phyloP scores from a whole-genome alignment of 1,140 invertebrate genomes.

The Linepithema humile region DNA sequence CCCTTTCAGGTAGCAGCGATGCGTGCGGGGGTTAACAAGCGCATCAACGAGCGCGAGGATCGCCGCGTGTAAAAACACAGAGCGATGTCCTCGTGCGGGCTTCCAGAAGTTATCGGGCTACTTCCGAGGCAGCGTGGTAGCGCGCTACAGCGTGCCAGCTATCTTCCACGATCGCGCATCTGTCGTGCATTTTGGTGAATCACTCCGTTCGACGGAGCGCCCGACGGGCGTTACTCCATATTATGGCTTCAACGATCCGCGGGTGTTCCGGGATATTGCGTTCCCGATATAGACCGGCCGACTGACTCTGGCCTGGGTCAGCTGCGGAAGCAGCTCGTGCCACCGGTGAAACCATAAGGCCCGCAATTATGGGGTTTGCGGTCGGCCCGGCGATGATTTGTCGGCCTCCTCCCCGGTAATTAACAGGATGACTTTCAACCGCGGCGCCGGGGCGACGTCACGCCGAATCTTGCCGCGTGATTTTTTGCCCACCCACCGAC shows the following conservation, averaged over 20 bases:
- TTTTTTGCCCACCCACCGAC: slow-evolving; percentile 42
- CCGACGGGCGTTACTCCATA: slow-evolving; percentile 75
- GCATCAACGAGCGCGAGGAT: slow-evolving; percentile 35
- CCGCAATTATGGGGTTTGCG: slow-evolving; percentile 74
- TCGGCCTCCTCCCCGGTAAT: slow-evolving; percentile 62
- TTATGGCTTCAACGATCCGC: slow-evolving; percentile 78
- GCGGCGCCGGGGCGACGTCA: slow-evolving; percentile 10
- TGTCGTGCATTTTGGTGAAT: slow-evolving; percentile 82
- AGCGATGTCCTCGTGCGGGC: slow-evolving; percentile 50
- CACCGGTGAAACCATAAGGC: slow-evolving; percentile 75
- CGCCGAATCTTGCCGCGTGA: slow-evolving; percentile 61
- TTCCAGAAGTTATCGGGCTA: slow-evolving; percentile 72
- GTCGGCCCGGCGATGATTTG: slow-evolving; percentile 76
- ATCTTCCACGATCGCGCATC: slow-evolving; percentile 83
- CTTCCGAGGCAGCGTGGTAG: slow-evolving; percentile 71
- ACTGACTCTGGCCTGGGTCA: slow-evolving; percentile 66
- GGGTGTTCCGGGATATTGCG: slow-evolving; percentile 81
- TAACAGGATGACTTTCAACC: slow-evolving; percentile 72
- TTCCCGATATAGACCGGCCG: slow-evolving; percentile 70
- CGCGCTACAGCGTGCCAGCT: slow-evolving; percentile 68
- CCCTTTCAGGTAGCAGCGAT: slow-evolving; percentile 2
- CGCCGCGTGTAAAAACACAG: slow-evolving; percentile 46
- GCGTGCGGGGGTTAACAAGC: slow-evolving; percentile 12
- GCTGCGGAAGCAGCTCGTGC: slow-evolving; percentile 74
- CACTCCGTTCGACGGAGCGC: slow-evolving; percentile 71